phyloP scores from a whole-genome alignment of 2,113 vertebrate genomes.

The Excalfactoria chinensis region DNA sequence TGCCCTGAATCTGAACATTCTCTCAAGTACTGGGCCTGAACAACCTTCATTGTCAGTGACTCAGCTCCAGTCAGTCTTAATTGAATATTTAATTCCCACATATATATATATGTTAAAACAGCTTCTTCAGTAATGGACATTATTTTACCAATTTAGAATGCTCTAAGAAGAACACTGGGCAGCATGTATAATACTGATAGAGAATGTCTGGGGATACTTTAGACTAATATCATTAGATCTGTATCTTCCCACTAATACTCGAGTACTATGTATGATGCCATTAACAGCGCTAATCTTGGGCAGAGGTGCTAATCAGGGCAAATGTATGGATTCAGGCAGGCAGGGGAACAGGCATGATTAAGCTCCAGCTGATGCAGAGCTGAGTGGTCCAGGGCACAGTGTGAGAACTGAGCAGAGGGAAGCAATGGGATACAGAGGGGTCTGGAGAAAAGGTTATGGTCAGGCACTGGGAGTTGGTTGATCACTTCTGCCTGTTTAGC shows the following conservation, averaged over 20 bases:
- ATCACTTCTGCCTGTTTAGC: not conserved
- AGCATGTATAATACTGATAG: not conserved
- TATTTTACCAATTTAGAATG: not conserved
- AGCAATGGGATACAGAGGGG: not conserved
- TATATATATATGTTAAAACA: too few relatives aligned
- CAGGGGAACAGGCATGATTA: not conserved
- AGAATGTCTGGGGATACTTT: not conserved
- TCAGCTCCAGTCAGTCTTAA: not conserved
- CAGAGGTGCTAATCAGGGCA: fast-evolving
- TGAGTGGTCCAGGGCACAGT: not conserved
- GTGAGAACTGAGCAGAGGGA: fast-evolving
- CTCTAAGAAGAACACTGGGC: not conserved
- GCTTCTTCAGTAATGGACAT: not conserved
- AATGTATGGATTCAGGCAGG: fast-evolving
- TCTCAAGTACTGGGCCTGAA: not conserved
- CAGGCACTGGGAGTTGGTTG: not conserved
- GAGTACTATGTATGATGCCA: not conserved
- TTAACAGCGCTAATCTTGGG: not conserved
- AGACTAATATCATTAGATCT: fast-evolving
- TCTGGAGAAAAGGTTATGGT: not conserved
- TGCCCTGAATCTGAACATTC: not conserved
- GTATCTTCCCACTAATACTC: not conserved
- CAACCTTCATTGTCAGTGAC: not conserved
- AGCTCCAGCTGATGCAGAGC: not conserved
- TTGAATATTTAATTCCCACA: not conserved